Evolutionary conservation across 2,888 invertebrate species (phyloP), one percentile per base, ranked within the genome.

Genomic region (Dynastes grantii): DNA sequence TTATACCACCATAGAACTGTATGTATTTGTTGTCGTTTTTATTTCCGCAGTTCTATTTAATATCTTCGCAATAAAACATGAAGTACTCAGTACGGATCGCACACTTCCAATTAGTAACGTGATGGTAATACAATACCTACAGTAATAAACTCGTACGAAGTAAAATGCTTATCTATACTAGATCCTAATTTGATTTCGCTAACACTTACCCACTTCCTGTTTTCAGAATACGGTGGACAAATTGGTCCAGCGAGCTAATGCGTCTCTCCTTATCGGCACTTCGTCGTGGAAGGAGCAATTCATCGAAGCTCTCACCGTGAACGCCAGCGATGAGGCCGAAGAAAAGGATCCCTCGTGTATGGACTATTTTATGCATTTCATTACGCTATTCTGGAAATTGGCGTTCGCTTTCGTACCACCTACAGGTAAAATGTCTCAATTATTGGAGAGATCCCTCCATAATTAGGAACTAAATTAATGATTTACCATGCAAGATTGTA

Each of bases 231-330:
- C 98, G 61, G 99, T 99, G 81, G 99, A 99, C 90, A 98, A 98
- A 89, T 92, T 99, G 89, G 96, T 99, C 83, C 98, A 98, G 91
- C 94, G 98, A 87, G 98, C 98, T 81, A 98, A 98, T 89, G 96
- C 97, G 64, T 98, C 98, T 22, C 92, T 98, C 81, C 93, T 98
- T 81, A 93, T 96, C 83, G 95, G 99, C 80, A 98, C 99, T 22
- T 97, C 97, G n/a, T 97, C 98, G 0, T 99, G 99, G 99, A 96
- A 95, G 88, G 99, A 99, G 87, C 99, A 99, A 90, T 99, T 99
- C 88, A 91, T 95, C 85, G 99, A 99, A 89, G 99, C 99, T 55
- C 90, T 99, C 82, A 97, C 97, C 63, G 98, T 99, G 75, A 96
- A 94, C 86, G 93, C 97, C 86, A 98, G 98, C 93, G 92, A 91